Evolutionary conservation across 2,113 vertebrate species (phyloP).

Genomic region (Phocoena sinus): DNA sequence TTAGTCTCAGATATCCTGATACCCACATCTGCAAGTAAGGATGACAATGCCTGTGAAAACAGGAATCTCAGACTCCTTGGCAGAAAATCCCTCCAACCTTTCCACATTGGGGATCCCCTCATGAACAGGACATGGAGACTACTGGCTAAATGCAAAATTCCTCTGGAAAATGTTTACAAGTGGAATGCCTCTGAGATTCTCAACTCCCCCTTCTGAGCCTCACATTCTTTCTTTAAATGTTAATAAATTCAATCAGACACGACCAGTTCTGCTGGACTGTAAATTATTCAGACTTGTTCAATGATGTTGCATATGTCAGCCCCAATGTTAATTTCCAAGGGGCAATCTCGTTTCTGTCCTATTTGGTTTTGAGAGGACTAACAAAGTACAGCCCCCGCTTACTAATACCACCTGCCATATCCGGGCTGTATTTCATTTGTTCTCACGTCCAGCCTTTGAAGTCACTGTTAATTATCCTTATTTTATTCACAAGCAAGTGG

Average conservation of each 20-base stretch:
- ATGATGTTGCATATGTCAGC: slow-evolving; percentile 24
- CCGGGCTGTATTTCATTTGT: background rate
- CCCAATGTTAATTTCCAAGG: slow-evolving; percentile 39
- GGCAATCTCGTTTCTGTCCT: background rate
- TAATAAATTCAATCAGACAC: slow-evolving; percentile 41
- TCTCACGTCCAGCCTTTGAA: background rate
- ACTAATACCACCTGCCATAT: background rate
- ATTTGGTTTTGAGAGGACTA: background rate
- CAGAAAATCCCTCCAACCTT: background rate
- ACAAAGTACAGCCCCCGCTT: background rate
- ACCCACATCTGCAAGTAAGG: background rate
- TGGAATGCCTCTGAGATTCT: background rate
- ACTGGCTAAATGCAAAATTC: background rate
- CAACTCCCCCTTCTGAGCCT: background rate
- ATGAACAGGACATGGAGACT: background rate
- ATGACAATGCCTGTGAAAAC: background rate
- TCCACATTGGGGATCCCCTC: background rate
- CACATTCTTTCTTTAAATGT: slow-evolving; percentile 39
- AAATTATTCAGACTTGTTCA: slow-evolving; percentile 35
- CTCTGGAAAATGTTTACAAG: background rate
- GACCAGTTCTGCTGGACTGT: background rate
- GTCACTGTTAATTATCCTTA: background rate
- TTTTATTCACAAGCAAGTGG: background rate
- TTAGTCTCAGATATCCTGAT: background rate
- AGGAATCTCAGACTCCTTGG: background rate